Conservation (phyloP, 2,888 invertebrate genomes). For the Agrilus biguttatus region DNA sequence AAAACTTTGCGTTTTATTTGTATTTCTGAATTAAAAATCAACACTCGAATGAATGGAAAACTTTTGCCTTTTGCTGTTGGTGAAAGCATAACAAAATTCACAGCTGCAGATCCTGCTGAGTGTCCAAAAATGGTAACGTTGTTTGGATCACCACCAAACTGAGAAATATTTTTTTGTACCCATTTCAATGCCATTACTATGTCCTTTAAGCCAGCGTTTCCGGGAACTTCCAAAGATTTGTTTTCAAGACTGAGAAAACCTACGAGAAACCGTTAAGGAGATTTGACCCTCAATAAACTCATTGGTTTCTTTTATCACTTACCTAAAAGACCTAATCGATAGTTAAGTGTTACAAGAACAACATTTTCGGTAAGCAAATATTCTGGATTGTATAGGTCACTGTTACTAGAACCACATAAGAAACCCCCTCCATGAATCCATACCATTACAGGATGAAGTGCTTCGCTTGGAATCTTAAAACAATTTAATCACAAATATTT, state of each 20-base stretch:
- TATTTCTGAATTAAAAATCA: too few species aligned
- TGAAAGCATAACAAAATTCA: too few species aligned
- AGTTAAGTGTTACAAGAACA: slow-evolving; percentile 26
- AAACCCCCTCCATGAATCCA: slow-evolving; percentile 32
- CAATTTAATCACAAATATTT: too few species aligned
- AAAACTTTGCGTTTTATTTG: too few species aligned
- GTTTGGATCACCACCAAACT: slow-evolving; percentile 3
- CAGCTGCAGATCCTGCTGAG: too few species aligned
- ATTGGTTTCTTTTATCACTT: slow-evolving; percentile 1
- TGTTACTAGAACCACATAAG: slow-evolving; percentile 21
- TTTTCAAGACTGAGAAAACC: too few species aligned
- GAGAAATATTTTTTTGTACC: neutral
- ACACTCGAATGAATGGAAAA: too few species aligned
- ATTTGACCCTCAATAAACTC: neutral
- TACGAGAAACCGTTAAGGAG: neutral
- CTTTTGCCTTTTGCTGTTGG: neutral
- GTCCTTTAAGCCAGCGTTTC: too few species aligned
- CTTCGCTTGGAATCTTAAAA: too few species aligned
- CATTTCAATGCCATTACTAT: too few species aligned
- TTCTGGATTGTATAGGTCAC: slow-evolving; percentile 23
- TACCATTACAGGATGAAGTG: slow-evolving; percentile 22
- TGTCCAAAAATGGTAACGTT: neutral
- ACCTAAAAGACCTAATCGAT: slow-evolving; percentile 27
- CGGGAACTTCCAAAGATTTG: too few species aligned
- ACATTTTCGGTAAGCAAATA: slow-evolving; percentile 27